A percentile compares a stretch with the other conserved stretches of the same genome.
These are phyloP conservation scores for Tiliqua scincoides DNA, from an alignment of 2,113 vertebrate genomes.

Conservation along the genomic window DNA sequence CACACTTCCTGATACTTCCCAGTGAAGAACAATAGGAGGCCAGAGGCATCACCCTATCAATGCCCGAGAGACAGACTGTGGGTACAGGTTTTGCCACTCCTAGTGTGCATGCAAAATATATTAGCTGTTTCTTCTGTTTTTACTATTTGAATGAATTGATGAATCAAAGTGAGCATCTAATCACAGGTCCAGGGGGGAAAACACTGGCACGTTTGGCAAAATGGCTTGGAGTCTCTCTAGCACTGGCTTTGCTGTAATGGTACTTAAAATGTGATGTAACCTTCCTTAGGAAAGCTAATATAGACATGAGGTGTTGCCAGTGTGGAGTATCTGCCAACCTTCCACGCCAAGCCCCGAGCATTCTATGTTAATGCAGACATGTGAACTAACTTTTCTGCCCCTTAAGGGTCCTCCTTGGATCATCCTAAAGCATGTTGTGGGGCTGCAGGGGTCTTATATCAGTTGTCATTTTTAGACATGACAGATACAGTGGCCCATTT, in stretches of 20 bases:
- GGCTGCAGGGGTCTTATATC: not conserved
- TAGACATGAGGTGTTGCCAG: not conserved
- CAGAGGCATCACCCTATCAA: not conserved
- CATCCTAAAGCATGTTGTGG: not conserved
- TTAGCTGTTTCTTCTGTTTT: not conserved
- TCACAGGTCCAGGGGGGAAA: not conserved
- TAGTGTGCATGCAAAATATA: not conserved
- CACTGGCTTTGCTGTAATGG: not conserved
- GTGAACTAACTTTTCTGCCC: not conserved
- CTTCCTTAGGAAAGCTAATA: not conserved
- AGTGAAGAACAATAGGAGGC: not conserved
- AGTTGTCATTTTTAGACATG: not conserved
- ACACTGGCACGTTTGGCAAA: not conserved
- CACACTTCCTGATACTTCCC: constrained; percentile 21
- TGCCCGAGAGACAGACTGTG: not conserved
- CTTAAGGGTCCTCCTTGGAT: not conserved
- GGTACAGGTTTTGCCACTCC: not conserved
- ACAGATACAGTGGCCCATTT: not conserved
- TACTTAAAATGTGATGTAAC: not conserved
- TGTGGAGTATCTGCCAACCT: not conserved
- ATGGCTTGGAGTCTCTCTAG: not conserved
- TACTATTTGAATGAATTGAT: not conserved
- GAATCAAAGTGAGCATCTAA: not conserved
- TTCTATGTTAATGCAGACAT: not conserved
- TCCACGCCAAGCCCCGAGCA: not conserved